phyloP scores from a whole-genome alignment of 1,140 invertebrate genomes.

The Cydia pomonella region DNA sequence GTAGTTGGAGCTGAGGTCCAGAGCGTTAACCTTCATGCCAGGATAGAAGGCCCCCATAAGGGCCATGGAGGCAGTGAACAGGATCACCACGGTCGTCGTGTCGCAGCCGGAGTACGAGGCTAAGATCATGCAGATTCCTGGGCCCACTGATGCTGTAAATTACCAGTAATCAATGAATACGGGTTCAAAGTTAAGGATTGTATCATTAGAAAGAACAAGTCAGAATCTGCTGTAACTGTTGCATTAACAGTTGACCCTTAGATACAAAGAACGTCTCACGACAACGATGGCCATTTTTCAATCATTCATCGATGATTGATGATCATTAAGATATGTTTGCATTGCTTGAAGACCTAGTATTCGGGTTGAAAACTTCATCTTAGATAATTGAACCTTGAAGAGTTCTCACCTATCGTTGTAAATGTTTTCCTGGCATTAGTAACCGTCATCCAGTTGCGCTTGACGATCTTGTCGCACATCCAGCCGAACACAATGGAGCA shows the following conservation, averaged over 20 bases:
- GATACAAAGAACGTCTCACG: too few species aligned
- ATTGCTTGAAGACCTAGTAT: too few species aligned
- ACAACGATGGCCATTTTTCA: too few species aligned
- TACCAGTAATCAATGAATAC: constrained; percentile 36
- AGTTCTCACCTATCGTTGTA: constrained; percentile 81
- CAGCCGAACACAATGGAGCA: constrained; percentile 81
- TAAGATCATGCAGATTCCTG: constrained; percentile 81
- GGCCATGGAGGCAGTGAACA: constrained; percentile 86
- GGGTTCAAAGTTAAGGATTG: not conserved
- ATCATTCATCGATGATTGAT: too few species aligned
- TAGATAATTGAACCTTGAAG: not conserved
- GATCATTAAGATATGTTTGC: too few species aligned
- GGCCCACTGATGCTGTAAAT: constrained; percentile 78
- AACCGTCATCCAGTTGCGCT: constrained; percentile 76
- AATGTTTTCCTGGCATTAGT: constrained; percentile 84
- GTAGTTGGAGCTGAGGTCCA: constrained; percentile 90
- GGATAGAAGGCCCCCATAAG: constrained; percentile 87
- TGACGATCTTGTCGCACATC: constrained; percentile 83
- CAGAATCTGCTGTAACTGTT: too few species aligned
- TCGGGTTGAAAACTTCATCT: too few species aligned
- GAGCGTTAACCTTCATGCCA: constrained; percentile 87
- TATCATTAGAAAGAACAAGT: not conserved
- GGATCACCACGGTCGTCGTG: constrained; percentile 81
- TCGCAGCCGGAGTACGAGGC: constrained; percentile 84
- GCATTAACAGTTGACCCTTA: too few species aligned